These are phyloP conservation scores for Otis tarda DNA, from an alignment of 2,113 vertebrate species.

Conservation along the genomic window DNA sequence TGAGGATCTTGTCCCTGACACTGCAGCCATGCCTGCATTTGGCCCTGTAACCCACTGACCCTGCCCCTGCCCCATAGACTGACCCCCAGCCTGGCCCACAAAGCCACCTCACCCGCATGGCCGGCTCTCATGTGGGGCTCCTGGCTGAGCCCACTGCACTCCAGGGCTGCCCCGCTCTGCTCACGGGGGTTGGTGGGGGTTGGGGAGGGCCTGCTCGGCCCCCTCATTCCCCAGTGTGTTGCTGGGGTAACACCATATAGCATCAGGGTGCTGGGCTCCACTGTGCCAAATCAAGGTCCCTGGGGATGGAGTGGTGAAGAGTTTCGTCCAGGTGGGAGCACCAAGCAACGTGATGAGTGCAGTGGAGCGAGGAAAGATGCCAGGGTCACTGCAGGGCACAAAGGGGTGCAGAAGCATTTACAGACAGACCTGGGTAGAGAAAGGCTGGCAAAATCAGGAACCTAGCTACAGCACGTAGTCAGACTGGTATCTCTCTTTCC, in stretches of 20 bases:
- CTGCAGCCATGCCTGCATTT: background rate
- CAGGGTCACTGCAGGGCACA: background rate
- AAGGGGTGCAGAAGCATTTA: background rate
- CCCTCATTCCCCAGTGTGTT: background rate
- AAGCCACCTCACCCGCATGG: background rate
- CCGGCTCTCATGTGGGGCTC: background rate
- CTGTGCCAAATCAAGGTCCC: background rate
- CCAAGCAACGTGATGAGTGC: accelerated
- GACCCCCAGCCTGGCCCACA: background rate
- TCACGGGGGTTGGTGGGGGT: background rate
- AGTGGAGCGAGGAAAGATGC: background rate
- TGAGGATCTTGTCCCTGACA: background rate
- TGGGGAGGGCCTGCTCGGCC: background rate
- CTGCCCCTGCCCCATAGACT: background rate
- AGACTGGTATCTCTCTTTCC: background rate
- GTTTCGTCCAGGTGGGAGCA: background rate
- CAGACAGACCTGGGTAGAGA: background rate
- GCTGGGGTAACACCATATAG: background rate
- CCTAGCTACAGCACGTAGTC: background rate
- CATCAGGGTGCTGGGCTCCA: background rate
- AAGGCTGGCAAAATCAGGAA: background rate
- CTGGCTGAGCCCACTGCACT: background rate
- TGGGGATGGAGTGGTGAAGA: background rate
- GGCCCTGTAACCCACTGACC: background rate
- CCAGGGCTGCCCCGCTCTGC: background rate